phyloP scores from a whole-genome alignment of 2,888 invertebrate genomes.

The Glaucopsyche alexis region DNA sequence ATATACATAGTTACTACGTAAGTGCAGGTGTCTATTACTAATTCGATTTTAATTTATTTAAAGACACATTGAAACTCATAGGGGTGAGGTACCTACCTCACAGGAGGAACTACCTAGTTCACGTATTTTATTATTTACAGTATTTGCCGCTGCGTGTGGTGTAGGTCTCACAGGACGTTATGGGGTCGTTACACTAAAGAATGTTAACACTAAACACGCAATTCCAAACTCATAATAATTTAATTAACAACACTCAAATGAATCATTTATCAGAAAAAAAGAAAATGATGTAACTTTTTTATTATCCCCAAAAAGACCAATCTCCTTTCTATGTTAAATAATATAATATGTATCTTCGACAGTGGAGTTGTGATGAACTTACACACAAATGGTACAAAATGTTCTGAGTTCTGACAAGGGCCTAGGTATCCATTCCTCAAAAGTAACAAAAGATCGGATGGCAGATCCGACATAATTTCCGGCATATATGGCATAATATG shows the following conservation, averaged over 20 bases:
- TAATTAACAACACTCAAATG: neutral
- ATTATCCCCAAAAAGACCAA: neutral
- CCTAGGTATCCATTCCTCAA: neutral
- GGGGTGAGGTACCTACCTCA: too few species aligned
- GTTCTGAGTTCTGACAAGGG: neutral
- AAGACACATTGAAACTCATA: too few species aligned
- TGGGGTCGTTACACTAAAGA: conserved; percentile 22
- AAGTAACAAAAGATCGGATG: conserved; percentile 1
- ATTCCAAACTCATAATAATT: neutral
- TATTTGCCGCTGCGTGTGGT: conserved; percentile 6
- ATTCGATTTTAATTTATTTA: too few species aligned
- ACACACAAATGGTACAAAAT: neutral
- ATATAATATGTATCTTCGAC: too few species aligned
- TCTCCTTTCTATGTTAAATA: neutral
- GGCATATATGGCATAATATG: neutral
- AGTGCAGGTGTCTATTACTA: too few species aligned
- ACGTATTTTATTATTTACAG: neutral
- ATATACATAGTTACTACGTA: too few species aligned
- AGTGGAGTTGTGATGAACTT: neutral
- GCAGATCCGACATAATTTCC: neutral
- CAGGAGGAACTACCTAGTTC: neutral
- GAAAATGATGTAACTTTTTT: neutral
- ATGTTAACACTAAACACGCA: conserved; percentile 22
- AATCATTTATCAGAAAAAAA: neutral
- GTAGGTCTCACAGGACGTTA: conserved; percentile 10